Evolutionary conservation across 2,113 vertebrate species (phyloP).

Genomic region (Semicossyphus pulcher): DNA sequence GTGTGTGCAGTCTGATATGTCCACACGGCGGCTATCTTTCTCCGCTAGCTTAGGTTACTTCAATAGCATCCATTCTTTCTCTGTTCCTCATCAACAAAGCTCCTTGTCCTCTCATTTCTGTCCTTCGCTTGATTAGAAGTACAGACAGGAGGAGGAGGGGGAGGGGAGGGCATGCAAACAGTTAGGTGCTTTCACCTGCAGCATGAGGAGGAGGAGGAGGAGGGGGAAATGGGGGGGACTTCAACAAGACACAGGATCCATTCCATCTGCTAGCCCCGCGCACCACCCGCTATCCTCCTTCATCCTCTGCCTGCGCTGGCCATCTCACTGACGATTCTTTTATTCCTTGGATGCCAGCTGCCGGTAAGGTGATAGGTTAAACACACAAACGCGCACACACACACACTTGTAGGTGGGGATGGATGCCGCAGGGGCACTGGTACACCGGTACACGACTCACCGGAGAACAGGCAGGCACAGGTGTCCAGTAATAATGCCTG

Average conservation of each 20-base stretch:
- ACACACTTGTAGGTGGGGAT: constrained; percentile 29
- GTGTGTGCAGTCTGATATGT: constrained; percentile 26
- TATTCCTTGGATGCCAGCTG: constrained; percentile 74
- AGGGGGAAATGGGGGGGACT: constrained; percentile 2
- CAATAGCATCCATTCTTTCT: constrained; percentile 63
- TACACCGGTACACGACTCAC: constrained; percentile 26
- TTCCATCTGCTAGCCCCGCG: constrained; percentile 51
- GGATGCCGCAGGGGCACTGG: constrained; percentile 40
- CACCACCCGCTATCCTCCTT: constrained; percentile 36
- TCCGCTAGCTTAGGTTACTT: constrained; percentile 56
- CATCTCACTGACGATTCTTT: constrained; percentile 56
- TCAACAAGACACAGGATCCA: constrained; percentile 57
- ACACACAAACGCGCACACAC: constrained; percentile 6
- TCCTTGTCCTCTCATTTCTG: constrained; percentile 26
- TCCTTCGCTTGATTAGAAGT: constrained; percentile 52
- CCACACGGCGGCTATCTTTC: constrained; percentile 26
- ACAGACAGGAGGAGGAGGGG: neutral
- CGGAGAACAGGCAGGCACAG: constrained; percentile 57
- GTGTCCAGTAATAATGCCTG: constrained; percentile 66
- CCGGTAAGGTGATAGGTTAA: constrained; percentile 74
- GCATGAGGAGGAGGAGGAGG: neutral
- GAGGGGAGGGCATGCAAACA: constrained; percentile 30
- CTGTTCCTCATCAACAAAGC: constrained; percentile 23
- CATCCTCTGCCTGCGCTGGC: constrained; percentile 21
- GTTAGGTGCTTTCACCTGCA: constrained; percentile 71